Evolutionary conservation across 2,797 vertebrate species (phyloP).

Genomic region (Chelon labrosus): DNA sequence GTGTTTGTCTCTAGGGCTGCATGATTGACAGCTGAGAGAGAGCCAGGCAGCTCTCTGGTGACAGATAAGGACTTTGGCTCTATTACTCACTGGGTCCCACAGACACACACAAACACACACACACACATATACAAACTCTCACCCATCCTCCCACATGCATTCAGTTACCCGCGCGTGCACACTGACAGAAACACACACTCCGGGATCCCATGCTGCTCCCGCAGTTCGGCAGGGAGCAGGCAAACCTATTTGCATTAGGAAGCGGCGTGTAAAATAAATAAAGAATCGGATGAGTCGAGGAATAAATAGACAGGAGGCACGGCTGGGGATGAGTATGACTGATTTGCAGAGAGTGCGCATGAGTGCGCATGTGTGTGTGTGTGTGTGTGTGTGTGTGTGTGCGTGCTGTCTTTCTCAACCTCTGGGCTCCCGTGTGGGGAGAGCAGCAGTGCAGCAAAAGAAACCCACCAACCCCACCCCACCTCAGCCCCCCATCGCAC

Average conservation of each 20-base stretch:
- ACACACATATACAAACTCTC: conserved; percentile 36
- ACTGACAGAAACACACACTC: conserved; percentile 34
- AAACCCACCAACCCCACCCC: conserved; percentile 36
- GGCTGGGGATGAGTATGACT: conserved; percentile 76
- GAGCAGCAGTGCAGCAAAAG: conserved; percentile 58
- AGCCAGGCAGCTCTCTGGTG: conserved; percentile 85
- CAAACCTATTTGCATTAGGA: conserved; percentile 83
- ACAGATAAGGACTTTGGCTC: conserved; percentile 85
- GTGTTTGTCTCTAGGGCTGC: conserved; percentile 82
- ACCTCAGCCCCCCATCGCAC: conserved; percentile 10
- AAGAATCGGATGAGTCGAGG: conserved; percentile 81
- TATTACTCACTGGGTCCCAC: conserved; percentile 80
- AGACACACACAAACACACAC: conserved; percentile 53
- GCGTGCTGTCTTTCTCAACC: conserved; percentile 61
- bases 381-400: conserved; percentile 12
- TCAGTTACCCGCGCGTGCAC: not conserved
- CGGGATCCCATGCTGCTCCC: conserved; percentile 68
- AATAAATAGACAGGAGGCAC: conserved; percentile 81
- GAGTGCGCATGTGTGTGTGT: conserved; percentile 22
- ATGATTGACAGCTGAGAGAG: conserved; percentile 85
- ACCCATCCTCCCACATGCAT: conserved; percentile 20
- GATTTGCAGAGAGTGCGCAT: conserved; percentile 55
- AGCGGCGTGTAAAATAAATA: conserved; percentile 82
- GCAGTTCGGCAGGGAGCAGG: conserved; percentile 70
- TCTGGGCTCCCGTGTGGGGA: conserved; percentile 59